Base-by-base conservation (phyloP, 1,140 invertebrate species). In the Saccostrea glomerata region DNA sequence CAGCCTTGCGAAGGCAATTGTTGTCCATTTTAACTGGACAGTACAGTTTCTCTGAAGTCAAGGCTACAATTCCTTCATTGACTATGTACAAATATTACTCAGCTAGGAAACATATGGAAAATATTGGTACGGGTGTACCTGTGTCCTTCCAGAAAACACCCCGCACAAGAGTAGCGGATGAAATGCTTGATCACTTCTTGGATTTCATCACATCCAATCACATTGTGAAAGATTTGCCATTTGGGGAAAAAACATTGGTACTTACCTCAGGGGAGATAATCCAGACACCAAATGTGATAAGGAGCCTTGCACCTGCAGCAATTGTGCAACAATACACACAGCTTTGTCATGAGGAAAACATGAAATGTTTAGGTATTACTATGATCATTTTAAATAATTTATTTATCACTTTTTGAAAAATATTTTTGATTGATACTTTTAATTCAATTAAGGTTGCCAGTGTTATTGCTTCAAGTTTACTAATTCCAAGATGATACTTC, bases 151-250 rank as follows among this genome's bases (percentile, higher is more conserved):
- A 15, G 58, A 87, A 25, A 56, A 11, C n/a, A 13, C 9, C 20
- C 15, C 6, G 73, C 20, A 7, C 11, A n/a, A 84, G 47, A 63
- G 63, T 84, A 23, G 40, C 63, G 23, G 30, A 63, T 20, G n/a
- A 3, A 20, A 54, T 54, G 23, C 9, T 87, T 9, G 86, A 84
- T 5, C 30, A 83, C 47, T 87, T 87, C 30, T 11, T 87, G 13
- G 86, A 84, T 17, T 87, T 87, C 58, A 84, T 87, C n/a, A 87
- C 86, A 6, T 87, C 86, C 63, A 66, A 6, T 11, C 13, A 87
- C 20, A n/a, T 63, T 13, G 66, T 84, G 5, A 87, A 87, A 25
- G 86, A 87, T 47, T 25, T 87, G 17, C 86, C 86, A 20, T 20
- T 84, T 56, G 82, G 82, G 54, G 86, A 84, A 54, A 83, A 84